Evolutionary conservation across 2,113 vertebrate genomes (phyloP), one percentile per base, ranked within the genome.

Genomic region (Danionella cerebrum): DNA sequence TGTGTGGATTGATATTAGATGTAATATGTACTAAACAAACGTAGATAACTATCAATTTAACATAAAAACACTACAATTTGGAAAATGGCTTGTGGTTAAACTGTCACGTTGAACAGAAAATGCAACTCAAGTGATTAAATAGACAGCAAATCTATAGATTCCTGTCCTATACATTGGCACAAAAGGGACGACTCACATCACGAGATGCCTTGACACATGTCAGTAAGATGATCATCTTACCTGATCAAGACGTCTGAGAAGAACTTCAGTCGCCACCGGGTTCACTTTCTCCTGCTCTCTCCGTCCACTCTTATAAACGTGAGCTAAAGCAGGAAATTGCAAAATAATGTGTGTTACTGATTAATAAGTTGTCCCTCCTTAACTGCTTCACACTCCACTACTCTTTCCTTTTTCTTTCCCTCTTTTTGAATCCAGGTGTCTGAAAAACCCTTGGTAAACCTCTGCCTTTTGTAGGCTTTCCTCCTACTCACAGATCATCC

Each of bases 291-390:
- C 6, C 22, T 45, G 53, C n/a, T 6, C 3, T 2, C 33, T 38
- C 8, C 0, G 16, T 19, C 10, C 0, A 4, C 24, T 29, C 25
- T 21, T 45, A 29, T 60, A 60, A 45, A 45, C 18, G 14, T 13
- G 10, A 45, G 38, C 58, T 45, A 45, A 31, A 45, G 58, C 58
- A 60, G 39, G 39, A 60, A 60, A 45, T 21, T 45, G 39, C 10
- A 45, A 45, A 45, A 33, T 0, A 44, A 33, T 53, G 33, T 25
- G 24, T 67, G 24, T 44, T 47, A 55, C 22, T 54, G 22, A 54
- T 52, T 52, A 50, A 51, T 52, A 6, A 51, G 24, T 14, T 5
- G 27, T 36, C 36, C 51, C 27, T 55, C 39, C 42, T 42, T 10
- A n/a, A 44, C 24, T 55, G 14, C 51, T 39, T 36, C 16, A 50